Base-by-base conservation (phyloP, 2,797 vertebrate genomes). In the Megalops cyprinoides region DNA sequence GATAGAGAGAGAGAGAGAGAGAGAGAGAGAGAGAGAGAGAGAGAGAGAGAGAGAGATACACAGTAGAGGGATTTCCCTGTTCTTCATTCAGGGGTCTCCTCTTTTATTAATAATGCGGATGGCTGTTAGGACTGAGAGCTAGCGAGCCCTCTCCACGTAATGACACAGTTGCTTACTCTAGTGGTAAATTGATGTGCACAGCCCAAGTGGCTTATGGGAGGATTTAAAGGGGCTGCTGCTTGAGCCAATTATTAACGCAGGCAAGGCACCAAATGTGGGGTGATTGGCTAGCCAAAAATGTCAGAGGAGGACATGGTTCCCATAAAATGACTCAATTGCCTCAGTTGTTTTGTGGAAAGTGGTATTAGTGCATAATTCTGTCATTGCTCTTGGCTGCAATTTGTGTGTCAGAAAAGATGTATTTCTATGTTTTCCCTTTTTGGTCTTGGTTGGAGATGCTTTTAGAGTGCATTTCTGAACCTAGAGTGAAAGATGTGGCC, bases 161-260 rank as follows among this genome's bases (percentile, higher is more conserved):
- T 80, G 79, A 49, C 56, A 75, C 23, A 48, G 25, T 42, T 60
- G 53, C 73, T 80, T 39, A 75, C 39, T 37, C 55, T 60, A 9
- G 25, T 20, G 71, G 51, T 77, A 60, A 42, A 42, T 60, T 51
- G 48, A 74, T 28, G 44, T 20, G 28, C 9, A 18, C 28, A 23
- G 49, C 31, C 28, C 1, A 10, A 37, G 49, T 6, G n/a, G 79
- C 20, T 58, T 44, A 48, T 28, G 25, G 42, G 51, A n/a, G 37
- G 42, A 46, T 80, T 58, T 80, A 34, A 74, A 75, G 5, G 79
- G 55, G 62, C 55, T 37, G 46, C 55, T 60, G 69, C 25, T 12
- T 1, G 28, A 48, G 5, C 39, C 44, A 20, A 37, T 28, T 6
- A 48, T 51, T 48, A 14, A n/a, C 44, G 23, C 25, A 14, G 31